These are phyloP conservation scores for Calephelis virginiensis DNA, from an alignment of 1,140 invertebrate species.

Conservation along the genomic window DNA sequence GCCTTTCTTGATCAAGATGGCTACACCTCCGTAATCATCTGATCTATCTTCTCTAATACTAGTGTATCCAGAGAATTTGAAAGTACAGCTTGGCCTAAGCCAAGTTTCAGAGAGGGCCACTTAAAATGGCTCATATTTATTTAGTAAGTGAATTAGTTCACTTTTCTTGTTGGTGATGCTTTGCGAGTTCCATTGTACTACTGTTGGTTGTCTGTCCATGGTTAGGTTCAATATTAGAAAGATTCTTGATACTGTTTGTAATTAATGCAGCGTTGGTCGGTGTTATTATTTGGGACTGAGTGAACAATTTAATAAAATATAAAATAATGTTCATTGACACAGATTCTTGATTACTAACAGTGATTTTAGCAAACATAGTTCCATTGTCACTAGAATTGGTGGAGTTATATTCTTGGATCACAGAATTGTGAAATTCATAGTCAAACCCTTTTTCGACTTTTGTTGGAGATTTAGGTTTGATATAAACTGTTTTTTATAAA, in stretches of 20 bases:
- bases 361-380: not conserved
- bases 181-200: too few relatives aligned
- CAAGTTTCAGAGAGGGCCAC: too few relatives aligned
- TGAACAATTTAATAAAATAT: constrained; percentile 1
- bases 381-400: not conserved
- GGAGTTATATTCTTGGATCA: not conserved
- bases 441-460: not conserved
- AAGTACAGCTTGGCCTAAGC: too few relatives aligned
- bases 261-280: constrained; percentile 4
- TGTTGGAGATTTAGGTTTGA: not conserved
- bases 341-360: not conserved
- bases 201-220: too few relatives aligned
- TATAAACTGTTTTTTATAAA: too few relatives aligned
- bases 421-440: not conserved
- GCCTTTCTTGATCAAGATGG: too few relatives aligned
- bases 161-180: too few relatives aligned
- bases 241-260: not conserved
- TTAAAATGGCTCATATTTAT: too few relatives aligned
- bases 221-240: not conserved
- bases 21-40: too few relatives aligned
- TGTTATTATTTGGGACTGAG: not conserved
- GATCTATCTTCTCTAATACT: too few relatives aligned
- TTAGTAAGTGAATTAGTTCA: too few relatives aligned
- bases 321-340: not conserved
- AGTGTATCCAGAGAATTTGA: too few relatives aligned